Percentiles rank a stretch among this genome's conserved stretches.
Evolutionary conservation across 2,113 vertebrate species (phyloP).

Genomic region (Beaufortia kweichowensis): DNA sequence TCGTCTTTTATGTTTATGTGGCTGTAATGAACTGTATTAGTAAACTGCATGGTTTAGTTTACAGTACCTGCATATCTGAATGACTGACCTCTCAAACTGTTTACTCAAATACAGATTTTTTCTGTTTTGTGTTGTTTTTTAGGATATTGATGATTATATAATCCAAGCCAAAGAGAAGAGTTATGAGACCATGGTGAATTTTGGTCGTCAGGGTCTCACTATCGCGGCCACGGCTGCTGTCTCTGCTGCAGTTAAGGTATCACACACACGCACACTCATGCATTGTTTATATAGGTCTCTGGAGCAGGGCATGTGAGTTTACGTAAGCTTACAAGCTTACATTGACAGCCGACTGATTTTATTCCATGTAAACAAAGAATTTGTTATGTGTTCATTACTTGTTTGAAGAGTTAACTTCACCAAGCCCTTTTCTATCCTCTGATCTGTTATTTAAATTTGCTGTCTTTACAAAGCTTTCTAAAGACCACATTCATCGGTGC

Average conservation of each 20-base stretch:
- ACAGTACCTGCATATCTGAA: not conserved
- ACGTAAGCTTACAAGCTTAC: not conserved
- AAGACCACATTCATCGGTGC: not conserved
- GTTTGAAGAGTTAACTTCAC: not conserved
- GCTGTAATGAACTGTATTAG: not conserved
- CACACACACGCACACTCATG: not conserved
- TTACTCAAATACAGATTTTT: not conserved
- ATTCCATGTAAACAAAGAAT: not conserved
- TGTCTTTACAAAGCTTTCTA: not conserved
- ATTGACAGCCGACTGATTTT: not conserved
- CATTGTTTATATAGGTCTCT: not conserved
- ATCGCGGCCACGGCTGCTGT: conserved; percentile 84
- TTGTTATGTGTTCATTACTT: not conserved
- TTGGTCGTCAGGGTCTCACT: conserved; percentile 83
- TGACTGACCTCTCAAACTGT: not conserved
- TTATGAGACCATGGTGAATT: conserved; percentile 88
- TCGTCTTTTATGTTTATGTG: not conserved
- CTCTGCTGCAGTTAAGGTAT: conserved; percentile 84
- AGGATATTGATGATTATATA: conserved; percentile 89
- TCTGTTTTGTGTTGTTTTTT: not conserved
- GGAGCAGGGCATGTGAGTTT: not conserved
- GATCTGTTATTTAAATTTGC: not conserved
- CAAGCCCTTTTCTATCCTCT: not conserved
- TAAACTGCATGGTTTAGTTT: not conserved
- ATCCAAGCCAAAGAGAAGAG: conserved; percentile 85